Evolutionary conservation across 2,888 invertebrate species (phyloP).

Genomic region (Sphecodes monilicornis): DNA sequence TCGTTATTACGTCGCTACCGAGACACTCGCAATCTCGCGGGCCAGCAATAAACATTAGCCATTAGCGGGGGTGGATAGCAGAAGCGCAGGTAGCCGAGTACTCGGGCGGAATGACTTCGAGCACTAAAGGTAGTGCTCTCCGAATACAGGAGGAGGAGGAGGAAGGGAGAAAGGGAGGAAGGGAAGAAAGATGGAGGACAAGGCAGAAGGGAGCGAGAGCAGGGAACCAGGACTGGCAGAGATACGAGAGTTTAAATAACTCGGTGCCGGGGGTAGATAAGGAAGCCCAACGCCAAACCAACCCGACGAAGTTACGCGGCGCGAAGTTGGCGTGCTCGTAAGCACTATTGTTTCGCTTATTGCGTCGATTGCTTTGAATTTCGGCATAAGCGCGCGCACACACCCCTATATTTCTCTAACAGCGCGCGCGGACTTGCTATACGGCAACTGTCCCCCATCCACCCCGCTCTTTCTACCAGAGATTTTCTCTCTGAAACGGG

Average conservation of each 20-base stretch:
- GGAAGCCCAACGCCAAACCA: slow-evolving; percentile 66
- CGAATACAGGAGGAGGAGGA: slow-evolving; percentile 1
- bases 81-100: slow-evolving; percentile 48
- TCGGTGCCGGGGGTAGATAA: slow-evolving; percentile 71
- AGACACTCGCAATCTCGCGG: slow-evolving; percentile 50
- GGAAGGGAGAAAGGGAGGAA: background rate
- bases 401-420: slow-evolving; percentile 19
- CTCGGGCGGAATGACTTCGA: slow-evolving; percentile 38
- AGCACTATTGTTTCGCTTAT: slow-evolving; percentile 78
- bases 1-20: slow-evolving; percentile 41
- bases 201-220: background rate
- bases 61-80: slow-evolving; percentile 50
- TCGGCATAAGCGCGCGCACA: slow-evolving; percentile 69
- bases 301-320: slow-evolving; percentile 65
- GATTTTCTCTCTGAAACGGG: slow-evolving; percentile 32
- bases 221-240: slow-evolving; percentile 56
- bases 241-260: slow-evolving; percentile 78
- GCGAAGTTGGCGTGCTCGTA: slow-evolving; percentile 71
- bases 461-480: slow-evolving; percentile 35
- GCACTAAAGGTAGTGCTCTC: slow-evolving; percentile 18
- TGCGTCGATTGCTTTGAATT: slow-evolving; percentile 75
- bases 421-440: slow-evolving; percentile 21
- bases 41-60: slow-evolving; percentile 68
- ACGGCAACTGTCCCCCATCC: slow-evolving; percentile 22
- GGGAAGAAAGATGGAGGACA: background rate